phyloP scores from a whole-genome alignment of 2,113 vertebrate genomes.

The Calypte anna region DNA sequence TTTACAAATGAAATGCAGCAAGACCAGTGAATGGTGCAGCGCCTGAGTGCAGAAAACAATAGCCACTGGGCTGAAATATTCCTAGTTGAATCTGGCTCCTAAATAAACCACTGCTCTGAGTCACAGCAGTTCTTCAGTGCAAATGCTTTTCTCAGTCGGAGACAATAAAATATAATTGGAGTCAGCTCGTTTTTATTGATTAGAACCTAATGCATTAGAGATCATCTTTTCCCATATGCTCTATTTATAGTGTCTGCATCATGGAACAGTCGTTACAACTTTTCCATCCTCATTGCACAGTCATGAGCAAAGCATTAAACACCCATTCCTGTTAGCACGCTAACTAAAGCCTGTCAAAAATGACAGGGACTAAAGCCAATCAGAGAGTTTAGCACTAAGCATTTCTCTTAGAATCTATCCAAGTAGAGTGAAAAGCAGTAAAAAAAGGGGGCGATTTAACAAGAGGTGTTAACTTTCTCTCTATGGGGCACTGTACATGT shows the following conservation, averaged over 20 bases:
- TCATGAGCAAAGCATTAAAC: neutral
- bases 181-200: constrained; percentile 40
- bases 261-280: neutral
- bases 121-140: neutral
- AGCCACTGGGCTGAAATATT: neutral
- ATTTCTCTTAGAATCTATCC: neutral
- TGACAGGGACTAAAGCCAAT: neutral
- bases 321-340: neutral
- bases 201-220: neutral
- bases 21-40: neutral
- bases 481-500: accelerated
- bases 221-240: neutral
- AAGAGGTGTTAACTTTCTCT: neutral
- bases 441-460: neutral
- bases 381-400: neutral
- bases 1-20: neutral
- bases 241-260: constrained; percentile 49
- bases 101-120: neutral
- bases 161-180: constrained; percentile 41
- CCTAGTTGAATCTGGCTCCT: constrained; percentile 2
- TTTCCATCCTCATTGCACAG: neutral
- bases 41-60: neutral
- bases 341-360: neutral
- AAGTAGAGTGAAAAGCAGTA: neutral
- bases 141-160: constrained; percentile 18